phyloP scores from a whole-genome alignment of 2,113 vertebrate species.

The Furnarius figulus region DNA sequence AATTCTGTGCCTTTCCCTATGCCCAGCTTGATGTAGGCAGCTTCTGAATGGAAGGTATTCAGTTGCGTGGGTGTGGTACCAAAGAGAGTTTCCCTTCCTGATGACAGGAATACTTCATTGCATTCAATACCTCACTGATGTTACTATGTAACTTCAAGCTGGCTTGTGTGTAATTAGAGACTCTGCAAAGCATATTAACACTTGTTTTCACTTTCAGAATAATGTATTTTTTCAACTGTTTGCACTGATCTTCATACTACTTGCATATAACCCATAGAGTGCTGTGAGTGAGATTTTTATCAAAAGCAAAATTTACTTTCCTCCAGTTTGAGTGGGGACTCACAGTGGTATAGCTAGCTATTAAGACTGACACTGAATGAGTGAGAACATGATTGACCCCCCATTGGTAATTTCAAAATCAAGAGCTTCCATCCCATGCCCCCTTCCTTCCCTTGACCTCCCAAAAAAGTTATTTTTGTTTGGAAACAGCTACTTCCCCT shows the following conservation, averaged over 20 bases:
- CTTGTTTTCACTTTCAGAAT: neutral
- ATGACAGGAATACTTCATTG: neutral
- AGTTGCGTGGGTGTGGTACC: neutral
- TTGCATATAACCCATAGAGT: neutral
- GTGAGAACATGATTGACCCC: neutral
- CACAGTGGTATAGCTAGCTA: neutral
- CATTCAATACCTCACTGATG: neutral
- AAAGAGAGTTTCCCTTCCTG: neutral
- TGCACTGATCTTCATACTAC: neutral
- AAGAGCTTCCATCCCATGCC: neutral
- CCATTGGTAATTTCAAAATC: neutral
- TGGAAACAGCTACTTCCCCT: neutral
- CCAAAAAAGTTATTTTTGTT: neutral
- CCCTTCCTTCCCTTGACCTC: fast-evolving
- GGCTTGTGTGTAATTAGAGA: neutral
- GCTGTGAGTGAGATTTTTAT: neutral
- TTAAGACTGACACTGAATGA: neutral
- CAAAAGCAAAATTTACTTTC: neutral
- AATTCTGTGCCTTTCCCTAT: neutral
- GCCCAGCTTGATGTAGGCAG: neutral
- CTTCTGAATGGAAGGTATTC: neutral
- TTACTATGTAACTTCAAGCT: neutral
- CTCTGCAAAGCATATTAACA: neutral
- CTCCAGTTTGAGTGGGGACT: neutral
- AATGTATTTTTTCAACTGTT: neutral